phyloP scores from a whole-genome alignment of 2,797 vertebrate species.

The Artibeus jamaicensis region DNA sequence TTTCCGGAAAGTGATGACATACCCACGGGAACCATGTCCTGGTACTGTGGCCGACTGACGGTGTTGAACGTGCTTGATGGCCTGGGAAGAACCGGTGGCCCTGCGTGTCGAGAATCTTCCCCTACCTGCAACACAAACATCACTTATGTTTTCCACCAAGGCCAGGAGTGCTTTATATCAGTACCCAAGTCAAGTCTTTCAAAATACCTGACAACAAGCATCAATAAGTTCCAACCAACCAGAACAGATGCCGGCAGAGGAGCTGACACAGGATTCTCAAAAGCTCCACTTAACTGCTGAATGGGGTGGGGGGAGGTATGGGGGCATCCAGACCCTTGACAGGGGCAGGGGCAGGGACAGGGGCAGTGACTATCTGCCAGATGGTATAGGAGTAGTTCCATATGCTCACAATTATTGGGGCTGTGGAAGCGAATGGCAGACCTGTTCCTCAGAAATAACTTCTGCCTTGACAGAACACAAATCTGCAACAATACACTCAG shows the following conservation, averaged over 20 bases:
- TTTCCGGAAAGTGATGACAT: constrained; percentile 72
- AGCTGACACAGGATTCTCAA: neutral
- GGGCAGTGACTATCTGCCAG: neutral
- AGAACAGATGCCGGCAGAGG: neutral
- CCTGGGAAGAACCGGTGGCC: constrained; percentile 90
- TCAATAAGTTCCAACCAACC: neutral
- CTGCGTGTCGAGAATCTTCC: constrained; percentile 93
- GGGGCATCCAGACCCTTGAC: neutral
- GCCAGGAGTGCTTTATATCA: neutral
- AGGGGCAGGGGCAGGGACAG: neutral
- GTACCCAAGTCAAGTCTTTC: neutral
- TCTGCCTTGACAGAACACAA: neutral
- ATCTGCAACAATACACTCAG: neutral
- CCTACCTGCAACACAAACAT: constrained; percentile 87
- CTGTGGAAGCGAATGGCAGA: neutral
- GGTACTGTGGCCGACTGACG: constrained; percentile 93
- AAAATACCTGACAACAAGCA: neutral
- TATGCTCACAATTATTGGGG: neutral
- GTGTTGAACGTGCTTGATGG: constrained; percentile 96
- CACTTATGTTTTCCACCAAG: neutral
- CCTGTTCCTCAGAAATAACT: neutral
- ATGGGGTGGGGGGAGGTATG: accelerated
- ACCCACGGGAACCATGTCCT: constrained; percentile 97
- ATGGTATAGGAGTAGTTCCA: neutral
- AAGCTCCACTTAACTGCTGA: neutral